A percentile compares a stretch with the other conserved stretches of the same genome.
phyloP scores from a whole-genome alignment of 2,888 invertebrate species.

The Macropis europaea region DNA sequence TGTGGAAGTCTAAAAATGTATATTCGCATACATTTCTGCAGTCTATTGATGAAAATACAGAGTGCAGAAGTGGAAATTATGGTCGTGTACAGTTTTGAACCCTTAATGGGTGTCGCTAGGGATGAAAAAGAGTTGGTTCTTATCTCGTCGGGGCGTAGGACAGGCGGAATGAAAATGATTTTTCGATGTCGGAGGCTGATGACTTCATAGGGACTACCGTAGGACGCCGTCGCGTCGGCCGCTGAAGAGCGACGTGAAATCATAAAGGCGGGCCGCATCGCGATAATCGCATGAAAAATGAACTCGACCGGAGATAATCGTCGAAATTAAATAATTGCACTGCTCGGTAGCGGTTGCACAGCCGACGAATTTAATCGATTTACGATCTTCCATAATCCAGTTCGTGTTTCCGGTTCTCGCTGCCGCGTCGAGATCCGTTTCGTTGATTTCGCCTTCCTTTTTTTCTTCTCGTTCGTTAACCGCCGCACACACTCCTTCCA shows the following conservation, averaged over 20 bases:
- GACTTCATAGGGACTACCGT: slow-evolving; percentile 56
- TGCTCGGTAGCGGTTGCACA: slow-evolving; percentile 14
- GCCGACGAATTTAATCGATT: slow-evolving; percentile 55
- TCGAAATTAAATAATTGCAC: slow-evolving; percentile 57
- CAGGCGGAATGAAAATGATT: slow-evolving; percentile 40
- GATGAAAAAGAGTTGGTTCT: too few relatives aligned
- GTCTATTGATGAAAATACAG: too few relatives aligned
- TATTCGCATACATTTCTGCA: too few relatives aligned
- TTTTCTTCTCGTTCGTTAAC: too few relatives aligned
- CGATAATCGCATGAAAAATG: slow-evolving; percentile 61
- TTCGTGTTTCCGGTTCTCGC: slow-evolving; percentile 50
- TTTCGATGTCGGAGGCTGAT: slow-evolving; percentile 43
- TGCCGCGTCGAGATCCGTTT: slow-evolving; percentile 41
- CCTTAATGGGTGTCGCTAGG: too few relatives aligned
- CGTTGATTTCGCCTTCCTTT: slow-evolving; percentile 42
- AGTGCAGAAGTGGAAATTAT: too few relatives aligned
- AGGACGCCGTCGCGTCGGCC: slow-evolving; percentile 13
- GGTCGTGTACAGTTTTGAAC: too few relatives aligned
- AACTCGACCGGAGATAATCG: slow-evolving; percentile 52
- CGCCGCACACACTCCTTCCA: too few relatives aligned
- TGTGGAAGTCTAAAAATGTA: too few relatives aligned
- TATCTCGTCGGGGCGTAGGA: slow-evolving; percentile 1
- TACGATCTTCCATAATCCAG: slow-evolving; percentile 50
- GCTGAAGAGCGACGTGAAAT: slow-evolving; percentile 35
- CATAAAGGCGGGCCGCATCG: slow-evolving; percentile 48